Percentiles rank a stretch among this genome's conserved stretches.
These are phyloP conservation scores for Zhengitettix transpicula DNA, from an alignment of 2,888 invertebrate species.

Conservation along the genomic window DNA sequence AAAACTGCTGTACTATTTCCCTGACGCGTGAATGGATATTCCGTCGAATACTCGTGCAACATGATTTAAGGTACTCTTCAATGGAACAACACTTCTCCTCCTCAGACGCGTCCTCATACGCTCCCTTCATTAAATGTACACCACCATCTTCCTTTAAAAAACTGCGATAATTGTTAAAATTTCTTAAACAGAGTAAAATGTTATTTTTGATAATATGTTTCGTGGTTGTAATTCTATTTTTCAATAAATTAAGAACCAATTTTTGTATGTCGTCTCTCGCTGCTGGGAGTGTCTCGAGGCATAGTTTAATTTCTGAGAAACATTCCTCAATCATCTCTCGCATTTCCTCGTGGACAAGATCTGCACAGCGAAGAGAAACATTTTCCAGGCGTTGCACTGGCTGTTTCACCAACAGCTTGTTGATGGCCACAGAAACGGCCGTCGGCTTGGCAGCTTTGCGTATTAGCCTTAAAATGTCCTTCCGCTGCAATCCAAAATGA, in stretches of 20 bases:
- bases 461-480: constrained; percentile 45
- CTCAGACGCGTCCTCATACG: constrained; percentile 35
- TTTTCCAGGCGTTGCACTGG: constrained; percentile 43
- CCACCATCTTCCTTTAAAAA: no score
- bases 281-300: constrained; percentile 42
- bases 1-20: constrained; percentile 48
- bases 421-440: constrained; percentile 33
- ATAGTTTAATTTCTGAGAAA: constrained; percentile 38
- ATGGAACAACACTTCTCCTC: constrained; percentile 36
- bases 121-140: no score
- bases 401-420: constrained; percentile 45
- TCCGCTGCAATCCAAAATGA: constrained; percentile 34
- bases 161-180: no score
- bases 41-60: constrained; percentile 44
- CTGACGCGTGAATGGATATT: constrained; percentile 45
- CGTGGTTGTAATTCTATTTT: no score
- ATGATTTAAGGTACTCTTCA: constrained; percentile 41
- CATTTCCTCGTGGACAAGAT: constrained; percentile 45
- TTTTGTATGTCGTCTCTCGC: constrained; percentile 43
- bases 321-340: constrained; percentile 46
- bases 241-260: constrained; percentile 38
- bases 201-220: no score
- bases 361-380: constrained; percentile 42
- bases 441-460: constrained; percentile 39
- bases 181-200: no score